Base-by-base conservation (phyloP, 2,797 vertebrate species). In the Australoheros facetus region DNA sequence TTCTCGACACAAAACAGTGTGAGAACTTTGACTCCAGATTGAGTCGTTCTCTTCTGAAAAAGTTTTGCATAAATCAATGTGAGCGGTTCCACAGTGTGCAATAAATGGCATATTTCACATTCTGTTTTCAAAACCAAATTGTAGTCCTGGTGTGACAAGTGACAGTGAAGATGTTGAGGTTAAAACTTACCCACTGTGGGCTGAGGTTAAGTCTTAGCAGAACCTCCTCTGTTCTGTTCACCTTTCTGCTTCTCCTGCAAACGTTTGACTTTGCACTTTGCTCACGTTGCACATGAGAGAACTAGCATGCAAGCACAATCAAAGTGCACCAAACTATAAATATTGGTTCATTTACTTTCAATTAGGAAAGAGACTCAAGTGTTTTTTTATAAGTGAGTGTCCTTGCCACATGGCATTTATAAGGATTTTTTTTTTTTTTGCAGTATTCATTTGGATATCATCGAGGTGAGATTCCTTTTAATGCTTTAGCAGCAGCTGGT, bases 161-260 rank as follows among this genome's bases (percentile, higher is more conserved):
- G 51, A 42, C 55, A 59, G 79, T 58, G 19, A 23, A 3, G 66
- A 55, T 79, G 58, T 62, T n/a, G 70, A 39, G 79, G 79, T 85
- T 71, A 53, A 66, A 80, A 71, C 37, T 12, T 77, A 75, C 62
- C 28, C 78, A 73, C 23, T 74, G 56, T 75, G 83, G 80, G 76
- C 84, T 88, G 82, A 80, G 78, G 77, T 79, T 34, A 64, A 28
- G 79, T 81, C 66, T 70, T 51, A 78, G 71, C 62, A 77, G 71
- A 84, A 16, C 53, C 71, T 78, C 45, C 28, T 17, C 39, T 26
- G 14, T 48, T 76, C 7, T 42, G 3, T 32, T 16, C 0, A 3
- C 3, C 53, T 26, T 48, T 28, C 9, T 57, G 37, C 56, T 34
- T 60, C 55, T 78, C 48, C 26, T 62, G 60, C 58, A 71, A 48